These are phyloP conservation scores for Lathronympha strigana DNA, from an alignment of 2,888 invertebrate genomes.

Conservation along the genomic window DNA sequence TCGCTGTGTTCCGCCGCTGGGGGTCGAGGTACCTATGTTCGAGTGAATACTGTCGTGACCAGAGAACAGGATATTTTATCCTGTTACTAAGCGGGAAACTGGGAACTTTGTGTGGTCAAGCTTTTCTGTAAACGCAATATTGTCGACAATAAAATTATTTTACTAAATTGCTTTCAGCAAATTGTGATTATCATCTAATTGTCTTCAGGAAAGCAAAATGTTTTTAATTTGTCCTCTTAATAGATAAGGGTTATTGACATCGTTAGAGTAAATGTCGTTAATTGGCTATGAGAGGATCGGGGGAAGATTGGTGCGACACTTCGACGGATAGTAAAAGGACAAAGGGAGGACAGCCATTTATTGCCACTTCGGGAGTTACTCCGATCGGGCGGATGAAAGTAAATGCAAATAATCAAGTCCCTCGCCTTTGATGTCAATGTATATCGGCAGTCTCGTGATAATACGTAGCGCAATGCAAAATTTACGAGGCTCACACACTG, in stretches of 20 bases:
- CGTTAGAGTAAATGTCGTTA: constrained; percentile 16
- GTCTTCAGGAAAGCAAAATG: neutral
- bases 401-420: constrained; percentile 15
- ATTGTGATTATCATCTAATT: neutral
- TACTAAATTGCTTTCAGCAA: neutral
- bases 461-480: neutral
- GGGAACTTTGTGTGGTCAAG: neutral
- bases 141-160: neutral
- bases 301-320: constrained; percentile 5
- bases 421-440: neutral
- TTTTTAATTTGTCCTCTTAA: constrained; percentile 7
- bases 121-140: neutral
- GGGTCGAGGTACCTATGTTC: constrained; percentile 3
- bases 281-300: constrained; percentile 19
- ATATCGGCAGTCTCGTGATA: neutral
- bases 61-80: neutral
- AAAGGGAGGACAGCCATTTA: constrained; percentile 13
- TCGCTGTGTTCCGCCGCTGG: constrained; percentile 12
- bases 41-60: constrained; percentile 6
- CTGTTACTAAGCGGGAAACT: constrained; percentile 1
- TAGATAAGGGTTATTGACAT: constrained; percentile 25
- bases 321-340: constrained; percentile 7
- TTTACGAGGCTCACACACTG: neutral
- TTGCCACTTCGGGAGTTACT: constrained; percentile 8
- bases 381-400: constrained; percentile 7